Evolutionary conservation across 2,113 vertebrate species (phyloP), one percentile per base, ranked within the genome.

Genomic region (Accipiter cooperii): DNA sequence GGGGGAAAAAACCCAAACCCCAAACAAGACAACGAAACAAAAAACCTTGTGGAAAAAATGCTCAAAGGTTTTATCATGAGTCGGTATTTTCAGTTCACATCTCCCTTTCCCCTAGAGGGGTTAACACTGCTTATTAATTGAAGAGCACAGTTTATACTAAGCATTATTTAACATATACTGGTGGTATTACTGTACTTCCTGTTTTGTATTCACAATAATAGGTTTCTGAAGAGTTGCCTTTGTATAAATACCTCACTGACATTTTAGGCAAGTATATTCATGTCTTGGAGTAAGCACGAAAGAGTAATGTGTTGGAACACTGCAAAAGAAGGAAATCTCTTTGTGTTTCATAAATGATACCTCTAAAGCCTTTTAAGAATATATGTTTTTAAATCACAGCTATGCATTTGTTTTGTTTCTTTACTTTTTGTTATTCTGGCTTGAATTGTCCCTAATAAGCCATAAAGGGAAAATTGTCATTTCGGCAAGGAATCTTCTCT

Each of bases 261-360:
- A 98, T 98, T 97, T 98, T 95, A 98, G 98, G 98, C 99, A 98
- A 99, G 99, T 99, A 97, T 94, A 87, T 98, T 99, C 99, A 98
- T 99, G 99, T 98, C 98, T 98, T 92, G 84, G 97, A 97, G 97
- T 98, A 98, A 98, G 98, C 98, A 96, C 97, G 97, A 98, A 99
- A 97, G 98, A 98, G 98, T 97, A 93, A 97, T 98, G 98, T 98
- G 98, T 98, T 98, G 98, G 98, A 99, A 99, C 98, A 97, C 97
- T 98, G 98, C 98, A 98, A 97, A 98, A 98, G 97, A 98, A 99
- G 99, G 99, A 99, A 99, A 98, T 99, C 98, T 98, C 97, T 97
- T 98, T 98, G 98, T 98, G 92, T 98, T 98, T 96, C 97, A 96
- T 97, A 98, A 98, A 96, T 96, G 95, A 97, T 96, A 97, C 78